Conservation (phyloP, 2,113 vertebrate species). For the Hydropotes inermis region DNA sequence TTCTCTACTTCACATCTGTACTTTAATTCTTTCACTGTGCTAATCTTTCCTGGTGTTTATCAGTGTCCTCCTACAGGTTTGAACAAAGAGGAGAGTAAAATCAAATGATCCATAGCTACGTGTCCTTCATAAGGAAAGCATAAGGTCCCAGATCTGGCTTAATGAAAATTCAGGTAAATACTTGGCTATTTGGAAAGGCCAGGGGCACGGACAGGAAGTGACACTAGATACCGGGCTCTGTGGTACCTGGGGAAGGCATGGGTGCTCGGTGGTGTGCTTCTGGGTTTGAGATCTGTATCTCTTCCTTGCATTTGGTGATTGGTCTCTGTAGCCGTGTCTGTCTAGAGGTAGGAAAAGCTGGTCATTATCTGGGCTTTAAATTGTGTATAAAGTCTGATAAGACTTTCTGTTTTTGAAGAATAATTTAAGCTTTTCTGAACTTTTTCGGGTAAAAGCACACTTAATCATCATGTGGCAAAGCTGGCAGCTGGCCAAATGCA, state of each 20-base stretch:
- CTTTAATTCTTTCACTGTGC: not conserved
- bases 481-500: conserved; percentile 56
- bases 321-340: not conserved
- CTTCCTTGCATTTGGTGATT: not conserved
- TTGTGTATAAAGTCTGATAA: conserved; percentile 65
- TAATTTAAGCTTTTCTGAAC: conserved; percentile 74
- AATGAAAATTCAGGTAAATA: conserved; percentile 32
- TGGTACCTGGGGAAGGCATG: not conserved
- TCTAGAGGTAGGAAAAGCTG: conserved; percentile 42
- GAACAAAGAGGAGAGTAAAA: not conserved
- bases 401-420: conserved; percentile 61
- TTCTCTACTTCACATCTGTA: not conserved
- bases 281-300: not conserved
- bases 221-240: not conserved
- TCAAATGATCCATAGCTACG: not conserved
- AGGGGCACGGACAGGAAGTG: not conserved
- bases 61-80: not conserved
- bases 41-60: not conserved
- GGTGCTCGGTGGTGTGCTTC: not conserved
- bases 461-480: conserved; percentile 30
- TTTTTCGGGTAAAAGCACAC: conserved; percentile 68
- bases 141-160: not conserved
- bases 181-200: conserved; percentile 2
- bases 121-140: not conserved
- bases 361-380: conserved; percentile 58